phyloP scores from a whole-genome alignment of 1,140 invertebrate species.

The Drosophila bocki region DNA sequence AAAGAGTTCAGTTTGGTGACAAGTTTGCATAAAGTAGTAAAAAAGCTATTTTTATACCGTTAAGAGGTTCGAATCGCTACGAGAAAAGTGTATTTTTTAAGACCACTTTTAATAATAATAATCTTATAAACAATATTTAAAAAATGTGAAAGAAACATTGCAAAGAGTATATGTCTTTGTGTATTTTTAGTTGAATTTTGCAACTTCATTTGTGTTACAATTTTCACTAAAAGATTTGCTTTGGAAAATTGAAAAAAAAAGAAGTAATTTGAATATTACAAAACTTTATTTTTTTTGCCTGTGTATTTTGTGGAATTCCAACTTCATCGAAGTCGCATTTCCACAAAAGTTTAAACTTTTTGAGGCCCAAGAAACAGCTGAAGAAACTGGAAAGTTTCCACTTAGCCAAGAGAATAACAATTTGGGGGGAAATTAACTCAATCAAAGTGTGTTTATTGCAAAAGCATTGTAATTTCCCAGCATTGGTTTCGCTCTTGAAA shows the following conservation, averaged over 20 bases:
- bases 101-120: no score
- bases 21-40: slow-evolving; percentile 66
- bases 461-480: background rate
- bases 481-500: slow-evolving; percentile 1
- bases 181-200: background rate
- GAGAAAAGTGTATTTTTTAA: background rate
- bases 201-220: background rate
- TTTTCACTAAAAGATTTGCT: background rate
- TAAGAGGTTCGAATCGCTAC: slow-evolving; percentile 34
- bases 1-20: slow-evolving; percentile 48
- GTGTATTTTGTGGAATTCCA: background rate
- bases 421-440: slow-evolving; percentile 27
- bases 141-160: no score
- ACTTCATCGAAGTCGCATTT: slow-evolving; percentile 21
- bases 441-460: slow-evolving; percentile 16
- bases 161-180: background rate
- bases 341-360: slow-evolving; percentile 22
- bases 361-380: slow-evolving; percentile 8
- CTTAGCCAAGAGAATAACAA: slow-evolving; percentile 20
- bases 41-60: slow-evolving; percentile 51
- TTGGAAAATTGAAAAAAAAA: background rate
- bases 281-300: background rate
- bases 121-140: no score
- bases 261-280: background rate
- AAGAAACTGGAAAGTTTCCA: slow-evolving; percentile 13